Conservation (phyloP, 92 coral and sea anemone species). For the Epizoanthus ramosus region DNA sequence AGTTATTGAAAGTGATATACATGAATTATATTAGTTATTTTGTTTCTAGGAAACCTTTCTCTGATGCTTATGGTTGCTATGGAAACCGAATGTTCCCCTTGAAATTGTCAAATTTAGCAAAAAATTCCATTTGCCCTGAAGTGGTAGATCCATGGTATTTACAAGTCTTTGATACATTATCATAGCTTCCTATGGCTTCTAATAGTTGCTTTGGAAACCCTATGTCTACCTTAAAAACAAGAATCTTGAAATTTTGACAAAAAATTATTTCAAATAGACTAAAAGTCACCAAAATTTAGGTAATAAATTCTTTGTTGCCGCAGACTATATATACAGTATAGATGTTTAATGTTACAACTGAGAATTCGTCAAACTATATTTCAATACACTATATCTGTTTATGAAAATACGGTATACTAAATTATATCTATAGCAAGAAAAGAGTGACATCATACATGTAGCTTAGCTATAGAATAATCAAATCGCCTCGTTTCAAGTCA, state of each 20-base stretch:
- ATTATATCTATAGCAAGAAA: no score
- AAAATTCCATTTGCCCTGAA: neutral
- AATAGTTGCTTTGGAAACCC: constrained; percentile 31
- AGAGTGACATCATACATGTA: no score
- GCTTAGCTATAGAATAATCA: neutral
- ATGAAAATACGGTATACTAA: no score
- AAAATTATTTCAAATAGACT: constrained; percentile 7
- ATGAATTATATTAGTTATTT: neutral
- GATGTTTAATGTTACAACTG: no score
- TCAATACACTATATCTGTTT: no score
- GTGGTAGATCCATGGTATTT: constrained; percentile 27
- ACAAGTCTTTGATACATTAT: constrained; percentile 2
- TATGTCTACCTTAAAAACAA: constrained; percentile 3
- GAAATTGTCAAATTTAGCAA: constrained; percentile 12
- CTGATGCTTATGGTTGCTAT: constrained; percentile 29
- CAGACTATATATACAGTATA: neutral
- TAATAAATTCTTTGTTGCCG: constrained; percentile 3
- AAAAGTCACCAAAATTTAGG: constrained; percentile 22
- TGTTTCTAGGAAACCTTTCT: constrained; percentile 16
- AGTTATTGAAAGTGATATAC: constrained; percentile 19
- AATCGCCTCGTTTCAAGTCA: constrained; percentile 27
- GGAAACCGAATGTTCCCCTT: constrained; percentile 27
- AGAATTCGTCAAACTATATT: no score
- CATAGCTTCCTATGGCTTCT: constrained; percentile 11
- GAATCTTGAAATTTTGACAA: neutral